Base-by-base conservation (phyloP, 1,140 invertebrate species). In the Camponotus pennsylvanicus region DNA sequence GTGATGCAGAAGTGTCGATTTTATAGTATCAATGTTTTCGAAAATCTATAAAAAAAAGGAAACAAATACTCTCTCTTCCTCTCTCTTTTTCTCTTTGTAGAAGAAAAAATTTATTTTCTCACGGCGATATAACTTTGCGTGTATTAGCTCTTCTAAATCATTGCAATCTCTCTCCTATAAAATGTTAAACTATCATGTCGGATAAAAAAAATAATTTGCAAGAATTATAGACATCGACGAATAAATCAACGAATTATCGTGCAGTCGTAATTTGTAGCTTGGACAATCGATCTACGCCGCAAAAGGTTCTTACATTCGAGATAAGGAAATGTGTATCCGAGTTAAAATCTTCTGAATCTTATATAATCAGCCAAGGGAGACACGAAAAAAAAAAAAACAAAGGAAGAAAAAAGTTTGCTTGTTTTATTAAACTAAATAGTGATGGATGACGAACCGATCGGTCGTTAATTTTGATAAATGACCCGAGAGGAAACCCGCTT, bases 401-500 rank as follows among this genome's bases (percentile, higher is more conserved):
- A 52, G 40, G 1, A 6, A 55, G n/a, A 18, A 32, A 21, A 61
- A 49, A 42, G 9, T n/a, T 4, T 21, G 32, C 40, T 3, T 18
- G 27, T 27, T 27, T 27, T 27, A 27, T 27, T 18, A 18, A 11
- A 55, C 7, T 34, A 55, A 40, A 83, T 75, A 37, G 32, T 73
- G 55, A 83, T 13, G 21, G 55, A 61, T 82, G 27, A 82, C 40
- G 67, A 73, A 8, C 13, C 55, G 69, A 75, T 73, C 79, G 69
- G 3, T 83, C 55, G 32, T 83, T 83, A 83, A 83, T 83, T 83
- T 83, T 83, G 79, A 83, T 83, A 83, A 83, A 83, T 83, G 79
- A 83, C n/a, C 55, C 67, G 55, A 45, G 67, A 40, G 61, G 27
- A 45, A 61, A 42, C 21, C 4, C 27, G 79, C 69, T 49, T 45